Base-by-base conservation (phyloP, 2,113 vertebrate genomes). In the Morone saxatilis region DNA sequence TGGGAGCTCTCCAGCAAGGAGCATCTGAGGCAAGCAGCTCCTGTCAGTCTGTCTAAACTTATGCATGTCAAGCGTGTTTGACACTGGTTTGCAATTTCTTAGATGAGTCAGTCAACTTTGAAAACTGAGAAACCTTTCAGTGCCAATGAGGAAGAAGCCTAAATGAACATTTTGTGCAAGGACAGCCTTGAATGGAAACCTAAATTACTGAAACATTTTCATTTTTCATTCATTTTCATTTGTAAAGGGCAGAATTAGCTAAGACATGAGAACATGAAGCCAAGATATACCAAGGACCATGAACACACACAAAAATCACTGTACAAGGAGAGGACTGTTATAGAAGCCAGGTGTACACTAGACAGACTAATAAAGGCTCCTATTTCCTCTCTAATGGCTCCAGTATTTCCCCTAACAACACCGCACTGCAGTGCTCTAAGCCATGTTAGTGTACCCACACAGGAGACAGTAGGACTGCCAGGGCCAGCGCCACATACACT, bases 261-360 rank as follows among this genome's bases (percentile, higher is more conserved):
- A 72, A 76, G 81, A 89, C 76, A 75, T 56, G 20, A 47, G 71
- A 83, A 50, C 25, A 41, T 62, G 41, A 70, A 62, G 72, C 88
- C 80, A 83, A 86, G 25, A 83, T n/a, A 75, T 40, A 77, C 71
- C 59, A 71, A 71, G 36, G 71, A 43, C 31, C 79, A 63, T 56
- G 51, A 76, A 66, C 38, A 65, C 25, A 69, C 68, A 13, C 68
- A 76, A 73, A 78, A 53, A 63, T 48, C 51, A 80, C 76, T 76
- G 71, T 86, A 83, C 81, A 85, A 84, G 76, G 67, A 78, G 72
- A 80, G 61, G 70, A 56, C 65, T 86, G 79, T 94, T 94, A 91
- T 92, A 84, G 83, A 89, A 92, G 88, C 91, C 91, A 94, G 93
- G 93, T 94, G 93, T 92, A 92, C 83, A 88, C 74, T 71, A 91